Evolutionary conservation across 2,797 vertebrate genomes (phyloP), one percentile per base, ranked within the genome.

Genomic region (Typhlichthys subterraneus): DNA sequence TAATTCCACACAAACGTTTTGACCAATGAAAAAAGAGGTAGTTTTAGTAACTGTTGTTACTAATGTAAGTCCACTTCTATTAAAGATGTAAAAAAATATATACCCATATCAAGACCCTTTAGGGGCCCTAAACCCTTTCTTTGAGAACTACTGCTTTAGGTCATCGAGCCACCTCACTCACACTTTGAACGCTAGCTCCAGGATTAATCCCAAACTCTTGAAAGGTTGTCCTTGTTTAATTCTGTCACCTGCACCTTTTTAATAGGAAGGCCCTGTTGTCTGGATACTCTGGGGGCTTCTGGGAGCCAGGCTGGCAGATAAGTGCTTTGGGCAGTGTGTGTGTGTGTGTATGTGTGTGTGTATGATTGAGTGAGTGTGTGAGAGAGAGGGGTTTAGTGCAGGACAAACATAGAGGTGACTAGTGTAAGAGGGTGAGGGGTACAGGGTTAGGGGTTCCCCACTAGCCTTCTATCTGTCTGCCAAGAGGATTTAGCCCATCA

Each of bases 321-420:
- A 67, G 59, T 45, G 69, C 77, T 64, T 49, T 72, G 51, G 81
- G 69, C 61, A 48, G 55, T 59, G 63, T 54, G 55, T 47, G 50
- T 19, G 17, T 19, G 17, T 19, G 17, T 19, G 17, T n/a, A n/a
- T 19, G 17, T 19, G 17, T 1, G 17, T 19, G 1, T 2, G 19
- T 1, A 1, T 23, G 19, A 3, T 1, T 23, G 2, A 3, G 19
- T 23, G 19, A 3, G 19, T 23, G 19, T 23, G 19, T 0, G 19
- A 38, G 33, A 38, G 62, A 61, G 55, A 52, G 15, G 15, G 59
- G 59, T 63, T 54, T 19, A 13, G 70, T 56, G 60, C 67, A 23
- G 19, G 2, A 23, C 2, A 3, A 23, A 69, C 69, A 38, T 50
- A 31, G 71, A 70, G 60, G 67, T 63, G 58, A 59, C 72, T 69